Evolutionary conservation across 2,888 invertebrate species (phyloP).

Genomic region (Chalcis sispes): DNA sequence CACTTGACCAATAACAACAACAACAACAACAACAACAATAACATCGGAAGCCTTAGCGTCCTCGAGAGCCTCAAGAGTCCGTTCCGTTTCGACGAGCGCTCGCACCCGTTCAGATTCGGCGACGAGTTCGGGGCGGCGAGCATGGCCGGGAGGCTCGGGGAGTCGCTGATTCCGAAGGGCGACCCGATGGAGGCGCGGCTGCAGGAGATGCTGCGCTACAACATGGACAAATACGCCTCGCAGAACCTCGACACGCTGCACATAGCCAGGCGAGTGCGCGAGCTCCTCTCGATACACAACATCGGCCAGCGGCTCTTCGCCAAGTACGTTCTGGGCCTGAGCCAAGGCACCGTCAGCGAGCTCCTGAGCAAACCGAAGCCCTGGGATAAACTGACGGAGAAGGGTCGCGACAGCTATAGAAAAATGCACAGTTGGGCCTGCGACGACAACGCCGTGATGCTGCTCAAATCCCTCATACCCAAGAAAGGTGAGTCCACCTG

Average conservation of each 20-base stretch:
- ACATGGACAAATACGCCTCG: slow-evolving; percentile 96
- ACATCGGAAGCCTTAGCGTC: slow-evolving; percentile 76
- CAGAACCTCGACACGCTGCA: slow-evolving; percentile 96
- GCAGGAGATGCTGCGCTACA: slow-evolving; percentile 95
- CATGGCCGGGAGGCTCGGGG: slow-evolving; percentile 90
- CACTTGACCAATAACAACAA: slow-evolving; percentile 76
- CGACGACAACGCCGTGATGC: slow-evolving; percentile 97
- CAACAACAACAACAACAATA: slow-evolving; percentile 76
- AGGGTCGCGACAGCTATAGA: slow-evolving; percentile 98
- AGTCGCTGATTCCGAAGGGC: slow-evolving; percentile 93
- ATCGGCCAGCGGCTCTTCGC: slow-evolving; percentile 99
- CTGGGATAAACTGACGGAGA: slow-evolving; percentile 99
- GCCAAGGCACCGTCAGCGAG: slow-evolving; percentile 98
- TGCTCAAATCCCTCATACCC: slow-evolving; percentile 98
- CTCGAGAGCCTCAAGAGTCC: slow-evolving; percentile 80
- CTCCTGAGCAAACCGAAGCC: slow-evolving; percentile 98
- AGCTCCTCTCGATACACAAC: slow-evolving; percentile 96
- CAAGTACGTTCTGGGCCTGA: slow-evolving; percentile 97
- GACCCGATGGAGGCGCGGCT: slow-evolving; percentile 95
- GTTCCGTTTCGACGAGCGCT: slow-evolving; percentile 89
- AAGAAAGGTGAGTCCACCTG: slow-evolving; percentile 90
- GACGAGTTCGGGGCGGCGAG: slow-evolving; percentile 90
- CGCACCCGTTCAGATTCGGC: slow-evolving; percentile 88
- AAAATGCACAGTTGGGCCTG: slow-evolving; percentile 99
- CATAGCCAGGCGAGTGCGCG: slow-evolving; percentile 94